Conservation (phyloP, 1,140 invertebrate species). For the Thaumatotibia leucotreta region DNA sequence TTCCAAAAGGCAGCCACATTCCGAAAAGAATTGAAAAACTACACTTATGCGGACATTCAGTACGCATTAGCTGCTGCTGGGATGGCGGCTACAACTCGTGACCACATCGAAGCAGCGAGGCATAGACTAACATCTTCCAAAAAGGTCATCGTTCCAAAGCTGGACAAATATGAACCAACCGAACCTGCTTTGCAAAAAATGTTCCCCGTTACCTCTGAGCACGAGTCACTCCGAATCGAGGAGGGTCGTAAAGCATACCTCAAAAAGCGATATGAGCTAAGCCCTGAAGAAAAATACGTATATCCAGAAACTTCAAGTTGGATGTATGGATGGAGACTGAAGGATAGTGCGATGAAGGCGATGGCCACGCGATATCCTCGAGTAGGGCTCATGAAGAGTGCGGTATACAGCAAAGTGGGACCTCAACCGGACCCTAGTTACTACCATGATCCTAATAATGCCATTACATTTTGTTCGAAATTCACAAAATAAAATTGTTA, state of each 20-base stretch:
- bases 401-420: background rate
- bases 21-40: constrained; percentile 15
- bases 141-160: background rate
- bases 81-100: constrained; percentile 10
- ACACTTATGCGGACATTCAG: constrained; percentile 10
- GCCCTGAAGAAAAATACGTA: constrained; percentile 21
- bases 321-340: constrained; percentile 23
- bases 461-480: background rate
- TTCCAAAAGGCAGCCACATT: constrained; percentile 14
- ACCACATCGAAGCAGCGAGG: background rate
- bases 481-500: background rate
- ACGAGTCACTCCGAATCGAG: background rate
- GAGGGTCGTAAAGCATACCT: constrained; percentile 19
- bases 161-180: background rate
- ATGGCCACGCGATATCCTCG: background rate
- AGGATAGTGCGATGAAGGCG: constrained; percentile 15
- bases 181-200: background rate
- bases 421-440: constrained; percentile 18
- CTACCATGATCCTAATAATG: background rate
- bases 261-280: constrained; percentile 10
- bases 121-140: background rate
- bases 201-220: background rate
- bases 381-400: background rate
- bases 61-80: constrained; percentile 7
- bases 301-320: constrained; percentile 20